Evolutionary conservation across 2,888 invertebrate species (phyloP), one percentile per base, ranked within the genome.

Genomic region (Stenodema calcarata): DNA sequence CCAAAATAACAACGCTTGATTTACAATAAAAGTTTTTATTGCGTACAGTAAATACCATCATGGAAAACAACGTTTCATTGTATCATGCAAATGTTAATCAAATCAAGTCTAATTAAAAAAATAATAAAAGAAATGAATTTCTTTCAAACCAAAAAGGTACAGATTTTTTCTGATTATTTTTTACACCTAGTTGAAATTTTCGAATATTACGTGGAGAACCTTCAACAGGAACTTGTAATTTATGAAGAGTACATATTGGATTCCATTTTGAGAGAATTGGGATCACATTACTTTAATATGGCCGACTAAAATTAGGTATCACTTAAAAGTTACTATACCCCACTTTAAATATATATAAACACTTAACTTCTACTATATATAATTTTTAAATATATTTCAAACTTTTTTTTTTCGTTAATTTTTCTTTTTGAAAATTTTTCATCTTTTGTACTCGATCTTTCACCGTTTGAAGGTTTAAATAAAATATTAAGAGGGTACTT

Each of bases 1-100:
- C 12, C 62, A 62, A n/a, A 50, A 14, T 18, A 62, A 62, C 62
- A 62, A 23, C 1, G 23, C 23, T 6, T 23, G 23, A 62, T 62
- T 62, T 82, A 82, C 82, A 82, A 82, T 84, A 84, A 73, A 70
- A 62, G 84, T 84, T 73, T n/a, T 73, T 73, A 84, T 73, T 84
- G 84, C 84, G 73, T 84, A 84, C 84, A 84, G 42, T 73, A 73
- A 84, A 84, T 84, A 84, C 84, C 84, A 84, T 70, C 70, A 73
- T 84, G 84, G 73, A 84, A 84, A 84, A 84, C 82, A 70, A 84
- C 84, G 73, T 84, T 84, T 84, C 69, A 69, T 18, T 69, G 82
- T 35, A 82, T 82, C 84, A 73, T 84, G 75, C 75, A 44, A 69
- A 69, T 69, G 70, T 69, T 42, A 82, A 82, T 62, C n/a, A 62